Evolutionary conservation across 2,797 vertebrate genomes (phyloP).

Genomic region (Acanthurus leucopareius): DNA sequence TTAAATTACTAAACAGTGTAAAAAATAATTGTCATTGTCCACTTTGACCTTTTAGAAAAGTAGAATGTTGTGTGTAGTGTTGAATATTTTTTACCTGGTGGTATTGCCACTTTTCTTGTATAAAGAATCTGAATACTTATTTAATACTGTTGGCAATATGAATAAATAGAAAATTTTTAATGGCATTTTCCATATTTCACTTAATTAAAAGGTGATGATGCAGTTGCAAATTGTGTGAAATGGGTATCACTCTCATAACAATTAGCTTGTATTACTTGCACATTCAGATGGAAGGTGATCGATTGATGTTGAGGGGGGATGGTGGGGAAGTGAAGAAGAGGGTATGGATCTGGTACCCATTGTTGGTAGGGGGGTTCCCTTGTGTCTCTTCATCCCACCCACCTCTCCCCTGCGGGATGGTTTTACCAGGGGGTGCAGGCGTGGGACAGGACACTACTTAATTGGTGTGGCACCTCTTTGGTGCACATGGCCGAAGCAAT

Average conservation of each 20-base stretch:
- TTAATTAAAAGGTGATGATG: constrained; percentile 19
- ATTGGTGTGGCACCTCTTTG: constrained; percentile 83
- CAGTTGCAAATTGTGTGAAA: neutral
- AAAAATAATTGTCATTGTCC: neutral
- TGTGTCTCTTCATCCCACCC: constrained; percentile 52
- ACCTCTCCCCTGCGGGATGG: constrained; percentile 65
- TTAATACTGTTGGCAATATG: neutral
- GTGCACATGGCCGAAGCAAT: constrained; percentile 81
- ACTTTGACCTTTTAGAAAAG: neutral
- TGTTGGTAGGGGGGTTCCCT: constrained; percentile 53
- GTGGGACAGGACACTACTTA: constrained; percentile 75
- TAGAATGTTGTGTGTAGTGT: neutral
- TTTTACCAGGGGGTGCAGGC: constrained; percentile 65
- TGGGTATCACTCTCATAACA: constrained; percentile 18
- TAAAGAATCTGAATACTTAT: neutral
- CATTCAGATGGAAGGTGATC: constrained; percentile 61
- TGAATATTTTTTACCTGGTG: neutral
- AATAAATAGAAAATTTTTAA: too few species aligned
- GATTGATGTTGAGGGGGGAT: constrained; percentile 56
- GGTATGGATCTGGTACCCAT: constrained; percentile 67
- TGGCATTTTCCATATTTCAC: neutral
- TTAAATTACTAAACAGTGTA: neutral
- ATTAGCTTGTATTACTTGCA: constrained; percentile 32
- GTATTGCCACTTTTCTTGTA: neutral
- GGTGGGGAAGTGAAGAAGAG: constrained; percentile 34